phyloP scores from a whole-genome alignment of 2,888 invertebrate genomes.

The Priocnemis perturbator region DNA sequence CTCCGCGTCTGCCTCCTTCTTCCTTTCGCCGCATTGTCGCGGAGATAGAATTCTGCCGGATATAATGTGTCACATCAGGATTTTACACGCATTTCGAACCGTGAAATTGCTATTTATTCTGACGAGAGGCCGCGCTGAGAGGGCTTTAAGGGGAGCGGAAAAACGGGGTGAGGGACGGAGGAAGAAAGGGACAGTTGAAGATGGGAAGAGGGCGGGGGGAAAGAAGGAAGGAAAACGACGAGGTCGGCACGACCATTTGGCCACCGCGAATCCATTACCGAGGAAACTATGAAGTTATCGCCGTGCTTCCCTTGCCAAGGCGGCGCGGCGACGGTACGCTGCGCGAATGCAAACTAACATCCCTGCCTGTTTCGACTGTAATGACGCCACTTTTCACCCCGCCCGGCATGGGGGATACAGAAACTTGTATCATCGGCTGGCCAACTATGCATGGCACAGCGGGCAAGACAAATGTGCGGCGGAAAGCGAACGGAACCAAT shows the following conservation, averaged over 20 bases:
- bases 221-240: constrained; percentile 15
- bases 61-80: constrained; percentile 41
- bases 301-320: constrained; percentile 48
- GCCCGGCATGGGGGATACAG: no score
- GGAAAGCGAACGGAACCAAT: no score
- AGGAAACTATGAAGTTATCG: constrained; percentile 53
- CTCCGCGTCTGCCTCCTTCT: constrained; percentile 2
- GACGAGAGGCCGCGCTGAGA: neutral
- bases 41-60: constrained; percentile 34
- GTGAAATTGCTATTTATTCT: constrained; percentile 55
- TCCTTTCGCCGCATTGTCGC: constrained; percentile 25
- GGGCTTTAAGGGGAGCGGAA: neutral
- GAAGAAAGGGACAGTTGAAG: no score
- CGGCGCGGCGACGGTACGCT: constrained; percentile 12
- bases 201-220: neutral
- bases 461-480: no score
- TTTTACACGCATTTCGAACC: constrained; percentile 40
- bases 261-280: constrained; percentile 55
- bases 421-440: neutral
- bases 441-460: no score
- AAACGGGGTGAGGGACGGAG: neutral
- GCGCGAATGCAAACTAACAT: constrained; percentile 46
- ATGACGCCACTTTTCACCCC: constrained; percentile 14
- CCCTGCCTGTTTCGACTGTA: constrained; percentile 30
- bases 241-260: constrained; percentile 53